phyloP scores from a whole-genome alignment of 2,888 invertebrate species.

The Campoletis raptor region DNA sequence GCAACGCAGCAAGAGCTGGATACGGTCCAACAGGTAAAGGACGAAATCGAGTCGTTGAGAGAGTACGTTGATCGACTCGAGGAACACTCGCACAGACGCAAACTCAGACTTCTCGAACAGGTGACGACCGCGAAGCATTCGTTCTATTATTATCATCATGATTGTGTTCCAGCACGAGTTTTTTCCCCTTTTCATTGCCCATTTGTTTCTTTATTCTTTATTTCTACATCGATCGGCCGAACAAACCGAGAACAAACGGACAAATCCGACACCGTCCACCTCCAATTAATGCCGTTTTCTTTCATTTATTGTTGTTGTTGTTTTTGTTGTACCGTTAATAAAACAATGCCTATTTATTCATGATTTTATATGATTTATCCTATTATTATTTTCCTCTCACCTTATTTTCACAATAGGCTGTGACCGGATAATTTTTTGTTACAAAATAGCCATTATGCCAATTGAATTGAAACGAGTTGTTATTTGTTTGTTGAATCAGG shows the following conservation, averaged over 20 bases:
- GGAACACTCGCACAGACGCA: slow-evolving; percentile 95
- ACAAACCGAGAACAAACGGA: too few species aligned
- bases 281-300: too few species aligned
- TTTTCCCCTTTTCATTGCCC: too few species aligned
- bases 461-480: too few species aligned
- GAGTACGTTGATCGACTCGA: slow-evolving; percentile 97
- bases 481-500: slow-evolving; percentile 88
- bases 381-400: slow-evolving; percentile 8
- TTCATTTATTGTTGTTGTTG: too few species aligned
- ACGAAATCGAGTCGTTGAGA: slow-evolving; percentile 96
- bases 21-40: slow-evolving; percentile 97
- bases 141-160: too few species aligned
- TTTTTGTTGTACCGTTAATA: slow-evolving; percentile 29
- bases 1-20: slow-evolving; percentile 91
- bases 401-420: too few species aligned
- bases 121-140: slow-evolving; percentile 84
- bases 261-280: too few species aligned
- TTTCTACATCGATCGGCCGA: too few species aligned
- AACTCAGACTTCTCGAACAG: slow-evolving; percentile 96
- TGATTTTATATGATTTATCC: slow-evolving; percentile 29
- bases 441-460: too few species aligned
- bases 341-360: slow-evolving; percentile 36
- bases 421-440: slow-evolving; percentile 26
- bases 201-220: too few species aligned
- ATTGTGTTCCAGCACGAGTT: too few species aligned